Evolutionary conservation across 1,140 invertebrate genomes (phyloP).

Genomic region (Musca domestica): DNA sequence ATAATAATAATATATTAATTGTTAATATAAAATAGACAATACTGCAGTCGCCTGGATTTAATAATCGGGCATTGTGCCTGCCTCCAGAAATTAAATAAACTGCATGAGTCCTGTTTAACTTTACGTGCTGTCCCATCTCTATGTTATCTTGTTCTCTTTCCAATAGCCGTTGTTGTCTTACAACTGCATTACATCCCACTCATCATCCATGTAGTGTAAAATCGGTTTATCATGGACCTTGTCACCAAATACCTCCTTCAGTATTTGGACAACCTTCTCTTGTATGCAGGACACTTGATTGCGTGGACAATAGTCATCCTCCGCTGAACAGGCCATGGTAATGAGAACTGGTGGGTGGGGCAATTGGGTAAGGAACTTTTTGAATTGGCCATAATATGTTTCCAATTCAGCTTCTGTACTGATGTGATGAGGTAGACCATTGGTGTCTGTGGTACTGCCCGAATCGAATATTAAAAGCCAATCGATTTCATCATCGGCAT

Average conservation of each 20-base stretch:
- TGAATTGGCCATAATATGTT: conserved; percentile 61
- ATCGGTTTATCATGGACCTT: conserved; percentile 46
- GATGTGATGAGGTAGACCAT: conserved; percentile 76
- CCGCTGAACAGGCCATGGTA: conserved; percentile 76
- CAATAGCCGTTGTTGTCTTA: conserved; percentile 28
- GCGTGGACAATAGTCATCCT: conserved; percentile 85
- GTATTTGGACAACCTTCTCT: conserved; percentile 58
- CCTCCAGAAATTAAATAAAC: background rate
- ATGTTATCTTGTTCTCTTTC: background rate
- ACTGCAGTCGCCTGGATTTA: background rate
- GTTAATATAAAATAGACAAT: conserved; percentile 12
- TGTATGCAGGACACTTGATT: conserved; percentile 74
- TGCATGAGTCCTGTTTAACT: background rate
- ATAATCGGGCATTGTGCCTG: background rate
- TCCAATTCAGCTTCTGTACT: conserved; percentile 68
- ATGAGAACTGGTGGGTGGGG: conserved; percentile 68
- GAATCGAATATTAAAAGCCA: conserved; percentile 78
- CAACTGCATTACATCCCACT: conserved; percentile 51
- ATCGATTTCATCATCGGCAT: conserved; percentile 66
- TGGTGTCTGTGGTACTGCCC: conserved; percentile 82
- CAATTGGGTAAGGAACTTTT: conserved; percentile 63
- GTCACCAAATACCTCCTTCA: conserved; percentile 49
- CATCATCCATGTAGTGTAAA: conserved; percentile 49
- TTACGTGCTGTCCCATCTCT: no score
- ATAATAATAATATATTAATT: no score